A percentile compares a stretch with the other conserved stretches of the same genome.
Conservation (phyloP, 2,888 invertebrate species). For the Palloptera scutellata region DNA sequence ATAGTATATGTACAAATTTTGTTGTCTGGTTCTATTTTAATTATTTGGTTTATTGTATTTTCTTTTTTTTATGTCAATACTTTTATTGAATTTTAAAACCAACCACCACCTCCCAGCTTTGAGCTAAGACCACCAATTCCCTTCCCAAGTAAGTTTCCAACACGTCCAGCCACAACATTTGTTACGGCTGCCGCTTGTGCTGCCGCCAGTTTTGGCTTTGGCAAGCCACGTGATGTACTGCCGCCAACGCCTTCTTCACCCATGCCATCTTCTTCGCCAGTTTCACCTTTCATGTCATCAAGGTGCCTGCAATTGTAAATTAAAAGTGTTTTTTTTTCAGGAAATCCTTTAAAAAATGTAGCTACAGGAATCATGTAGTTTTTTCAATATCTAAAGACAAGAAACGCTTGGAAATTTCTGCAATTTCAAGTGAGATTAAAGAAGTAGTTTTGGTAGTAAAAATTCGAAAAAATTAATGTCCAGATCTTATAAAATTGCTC, state of each 20-base stretch:
- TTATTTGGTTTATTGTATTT: background rate
- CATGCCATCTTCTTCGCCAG: constrained; percentile 51
- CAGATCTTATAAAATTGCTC: no score
- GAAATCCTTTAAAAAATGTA: no score
- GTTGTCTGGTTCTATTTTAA: no score
- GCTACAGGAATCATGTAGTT: no score
- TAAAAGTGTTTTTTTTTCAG: no score
- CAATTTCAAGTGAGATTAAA: no score
- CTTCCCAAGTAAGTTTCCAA: constrained; percentile 89
- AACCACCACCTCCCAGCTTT: constrained; percentile 86
- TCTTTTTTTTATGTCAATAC: background rate
- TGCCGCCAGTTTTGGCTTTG: constrained; percentile 58
- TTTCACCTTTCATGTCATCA: constrained; percentile 50
- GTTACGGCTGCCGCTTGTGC: constrained; percentile 60
- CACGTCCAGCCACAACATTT: constrained; percentile 76
- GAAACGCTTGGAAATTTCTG: no score
- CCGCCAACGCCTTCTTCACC: constrained; percentile 53
- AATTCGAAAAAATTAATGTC: no score
- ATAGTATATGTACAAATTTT: no score
- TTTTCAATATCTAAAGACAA: no score
- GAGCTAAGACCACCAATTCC: constrained; percentile 90
- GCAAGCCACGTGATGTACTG: constrained; percentile 46
- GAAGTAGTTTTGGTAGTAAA: no score
- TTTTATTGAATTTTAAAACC: constrained; percentile 73
- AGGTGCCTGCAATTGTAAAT: constrained; percentile 37